Evolutionary conservation across 2,113 vertebrate genomes (phyloP), one percentile per base, ranked within the genome.

Genomic region (Rallus limicola): DNA sequence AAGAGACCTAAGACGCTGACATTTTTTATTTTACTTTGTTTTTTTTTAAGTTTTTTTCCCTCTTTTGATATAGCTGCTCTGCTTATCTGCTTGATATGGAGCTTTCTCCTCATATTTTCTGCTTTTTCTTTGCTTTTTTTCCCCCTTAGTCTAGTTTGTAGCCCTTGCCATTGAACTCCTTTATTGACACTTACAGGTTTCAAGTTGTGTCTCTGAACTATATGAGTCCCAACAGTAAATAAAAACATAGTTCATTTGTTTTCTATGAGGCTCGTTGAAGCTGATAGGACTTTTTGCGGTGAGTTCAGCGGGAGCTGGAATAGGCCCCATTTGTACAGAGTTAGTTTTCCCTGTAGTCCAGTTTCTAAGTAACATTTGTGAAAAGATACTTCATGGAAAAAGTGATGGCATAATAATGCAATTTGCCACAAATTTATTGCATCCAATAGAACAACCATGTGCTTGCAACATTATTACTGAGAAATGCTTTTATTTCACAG

Each of bases 401-500:
- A 64, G 16, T 56, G 69, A 80, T 91, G 48, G 76, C 15, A 72
- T 80, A 95, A 62, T 76, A 93, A 75, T 90, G 29, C 48, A 88
- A 75, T 84, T 88, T 72, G n/a, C 38, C 40, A 81, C 53, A 82
- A 60, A 69, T 93, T 93, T 91, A 63, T 92, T 95, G 65, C 46
- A 84, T 84, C 19, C 50, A 64, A 26, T 36, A 88, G 59, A 93
- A 52, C 48, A 93, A 55, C 50, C 20, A 23, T 36, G 25, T 63
- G 65, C n/a, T 67, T 91, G 68, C 31, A 92, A 16, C 46, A 77
- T 85, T 86, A 78, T 93, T 95, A 74, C 55, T 3, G 1, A 90
- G 82, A 95, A 96, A 93, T 13, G 6, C 13, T 93, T 90, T 88
- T 83, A 86, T 92, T 92, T 94, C 76, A 81, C 40, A 46, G n/a